Base-by-base conservation (phyloP, 2,797 vertebrate species). In the Siniperca scherzeri region DNA sequence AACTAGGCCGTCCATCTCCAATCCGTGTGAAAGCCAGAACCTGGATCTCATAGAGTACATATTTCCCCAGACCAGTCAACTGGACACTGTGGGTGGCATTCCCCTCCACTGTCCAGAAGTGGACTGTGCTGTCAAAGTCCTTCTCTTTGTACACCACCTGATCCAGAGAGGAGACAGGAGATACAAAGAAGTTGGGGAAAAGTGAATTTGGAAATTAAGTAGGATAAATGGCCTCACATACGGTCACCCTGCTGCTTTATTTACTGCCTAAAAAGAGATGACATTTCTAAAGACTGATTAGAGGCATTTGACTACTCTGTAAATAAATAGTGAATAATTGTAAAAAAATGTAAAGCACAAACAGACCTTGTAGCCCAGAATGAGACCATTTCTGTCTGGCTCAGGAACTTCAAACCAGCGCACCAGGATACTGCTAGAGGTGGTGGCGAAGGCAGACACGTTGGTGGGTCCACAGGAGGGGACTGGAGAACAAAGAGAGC, bases 91-190 rank as follows among this genome's bases (percentile, higher is more conserved):
- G 97, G 4, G 97, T 97, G 14, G 96, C 93, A 27, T 99, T 99
- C 36, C 98, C 98, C 83, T 98, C 98, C 0, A 96, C 97, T 42
- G 94, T 95, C 98, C 97, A 98, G 94, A 97, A 96, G 62, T 11
- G 95, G 64, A 95, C 89, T 0, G 77, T 78, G 0, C 78, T 59
- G 19, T 97, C 97, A 0, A 96, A 96, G 86, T 97, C 98, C 92
- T 98, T 98, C 89, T 98, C 97, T 83, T 97, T 98, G 83, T 97
- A 98, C 68, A 97, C 91, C 90, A 99, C 97, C 98, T 99, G 91
- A 74, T 62, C 50, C 76, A 6, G 36, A 3, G 56, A 81, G 40
- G 74, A 65, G 69, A 68, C 53, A n/a, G 61, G 22, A 74, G 48
- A 82, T 8, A 53, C 17, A 33, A 44, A 36, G 17, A 56, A 74